Base-by-base conservation (phyloP, 2,113 vertebrate genomes). In the Eolophus roseicapilla region DNA sequence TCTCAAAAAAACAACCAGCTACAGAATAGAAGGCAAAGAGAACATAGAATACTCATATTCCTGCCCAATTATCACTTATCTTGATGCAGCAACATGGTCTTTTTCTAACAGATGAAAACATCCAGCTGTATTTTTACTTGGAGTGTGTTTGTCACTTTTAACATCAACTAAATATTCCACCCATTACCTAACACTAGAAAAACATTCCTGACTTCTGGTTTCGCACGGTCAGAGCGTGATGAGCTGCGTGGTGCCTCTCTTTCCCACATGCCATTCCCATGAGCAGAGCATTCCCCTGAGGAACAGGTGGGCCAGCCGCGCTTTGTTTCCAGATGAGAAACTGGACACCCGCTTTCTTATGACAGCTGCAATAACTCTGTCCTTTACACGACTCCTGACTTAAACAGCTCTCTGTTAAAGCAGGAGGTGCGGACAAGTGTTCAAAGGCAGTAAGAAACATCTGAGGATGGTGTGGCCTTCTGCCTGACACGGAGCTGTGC, bases 261-360 rank as follows among this genome's bases (percentile, higher is more conserved):
- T 74, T 81, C 69, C 90, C 31, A 68, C 95, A 96, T 95, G 35
- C 85, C 93, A 95, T 31, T 29, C 10, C 12, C n/a, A 92, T 96
- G 94, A 97, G 79, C 55, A 81, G 82, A 94, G 79, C 93, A 92
- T 92, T 95, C 94, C 75, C 92, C 18, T 0, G 12, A 17, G 35
- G 89, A 95, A 95, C 95, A 96, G 95, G 95, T 96, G 95, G 88
- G 53, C 68, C 35, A 28, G 90, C 55, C 64, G 46, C 0, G 39
- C 95, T 96, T 96, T 94, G 93, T 97, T 95, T 78, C 93, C 80
- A 67, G 71, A 63, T 50, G 50, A 86, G 96, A 88, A 94, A 97
- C 60, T 31, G 9, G 35, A 96, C 46, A 86, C 64, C 35, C 0
- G 3, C 64, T 92, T 93, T 88, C 90, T 81, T 75, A 59, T 0